These are phyloP conservation scores for Matsumyia berberina DNA, from an alignment of 2,888 invertebrate genomes.

Conservation along the genomic window DNA sequence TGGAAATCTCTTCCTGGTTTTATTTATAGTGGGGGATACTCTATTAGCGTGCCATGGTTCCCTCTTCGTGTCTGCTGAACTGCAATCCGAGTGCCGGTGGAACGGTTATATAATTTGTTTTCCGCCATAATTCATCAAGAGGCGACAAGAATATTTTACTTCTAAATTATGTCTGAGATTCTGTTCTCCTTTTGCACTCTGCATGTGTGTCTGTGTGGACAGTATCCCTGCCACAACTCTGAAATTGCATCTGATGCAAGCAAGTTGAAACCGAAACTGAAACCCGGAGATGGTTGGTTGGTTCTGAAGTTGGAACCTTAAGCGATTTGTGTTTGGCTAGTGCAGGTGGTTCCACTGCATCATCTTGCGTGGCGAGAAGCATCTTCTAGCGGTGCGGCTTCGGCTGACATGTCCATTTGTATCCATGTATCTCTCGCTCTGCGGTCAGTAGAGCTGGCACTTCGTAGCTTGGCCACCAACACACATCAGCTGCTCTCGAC, in stretches of 20 bases:
- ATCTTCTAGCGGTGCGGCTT: slow-evolving; percentile 29
- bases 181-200: slow-evolving; percentile 24
- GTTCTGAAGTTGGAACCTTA: slow-evolving; percentile 29
- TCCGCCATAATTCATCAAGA: slow-evolving; percentile 76
- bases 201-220: slow-evolving; percentile 5
- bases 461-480: slow-evolving; percentile 51
- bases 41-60: slow-evolving; percentile 46
- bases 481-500: slow-evolving; percentile 13
- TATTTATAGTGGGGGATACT: slow-evolving; percentile 59
- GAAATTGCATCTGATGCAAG: slow-evolving; percentile 43
- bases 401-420: slow-evolving; percentile 73
- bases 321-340: slow-evolving; percentile 56
- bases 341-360: slow-evolving; percentile 49
- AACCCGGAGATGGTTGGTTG: slow-evolving; percentile 23
- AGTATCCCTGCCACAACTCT: slow-evolving; percentile 17
- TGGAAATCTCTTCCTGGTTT: slow-evolving; percentile 73
- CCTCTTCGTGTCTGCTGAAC: slow-evolving; percentile 12
- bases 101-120: slow-evolving; percentile 76
- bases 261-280: slow-evolving; percentile 70
- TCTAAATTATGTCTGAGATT: slow-evolving; percentile 62
- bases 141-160: slow-evolving; percentile 77
- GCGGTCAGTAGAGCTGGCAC: slow-evolving; percentile 20
- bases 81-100: slow-evolving; percentile 33
- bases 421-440: slow-evolving; percentile 35
- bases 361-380: slow-evolving; percentile 45